Conservation (phyloP, 37 sponge, comb jelly and placozoan genomes). For the Ianthella basta region DNA sequence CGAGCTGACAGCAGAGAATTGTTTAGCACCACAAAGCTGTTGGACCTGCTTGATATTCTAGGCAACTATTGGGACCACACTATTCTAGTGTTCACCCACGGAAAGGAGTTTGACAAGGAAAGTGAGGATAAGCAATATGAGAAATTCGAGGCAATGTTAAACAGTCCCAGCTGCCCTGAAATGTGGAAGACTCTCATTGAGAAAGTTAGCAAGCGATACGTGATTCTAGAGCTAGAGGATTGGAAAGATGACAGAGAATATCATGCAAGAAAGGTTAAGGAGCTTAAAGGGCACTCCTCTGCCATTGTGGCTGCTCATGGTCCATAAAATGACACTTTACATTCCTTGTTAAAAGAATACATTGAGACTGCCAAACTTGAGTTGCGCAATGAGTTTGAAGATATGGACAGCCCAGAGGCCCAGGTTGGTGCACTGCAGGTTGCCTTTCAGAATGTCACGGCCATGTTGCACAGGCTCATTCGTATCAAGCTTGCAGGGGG, state of each 20-base stretch:
- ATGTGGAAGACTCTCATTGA: background rate
- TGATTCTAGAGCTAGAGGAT: background rate
- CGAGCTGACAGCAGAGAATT: background rate
- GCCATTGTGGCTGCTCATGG: background rate
- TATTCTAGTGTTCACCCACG: constrained; percentile 1
- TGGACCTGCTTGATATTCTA: constrained; percentile 6
- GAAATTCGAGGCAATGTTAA: background rate
- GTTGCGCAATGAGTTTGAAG: background rate
- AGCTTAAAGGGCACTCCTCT: background rate
- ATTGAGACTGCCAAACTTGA: background rate
- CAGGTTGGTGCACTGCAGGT: background rate
- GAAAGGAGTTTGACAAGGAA: background rate
- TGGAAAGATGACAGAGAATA: background rate
- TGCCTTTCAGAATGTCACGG: background rate
- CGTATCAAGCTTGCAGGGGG: constrained; percentile 1
- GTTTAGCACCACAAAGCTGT: background rate
- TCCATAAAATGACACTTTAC: background rate
- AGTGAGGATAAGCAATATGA: background rate
- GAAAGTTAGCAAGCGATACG: background rate
- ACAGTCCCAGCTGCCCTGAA: background rate
- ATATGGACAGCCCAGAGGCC: background rate
- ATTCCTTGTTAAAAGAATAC: background rate
- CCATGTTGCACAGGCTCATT: background rate
- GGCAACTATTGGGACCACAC: constrained; percentile 17
- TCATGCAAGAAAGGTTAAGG: background rate